Base-by-base conservation (phyloP, 2,888 invertebrate genomes). In the Dynastes hyllus region DNA sequence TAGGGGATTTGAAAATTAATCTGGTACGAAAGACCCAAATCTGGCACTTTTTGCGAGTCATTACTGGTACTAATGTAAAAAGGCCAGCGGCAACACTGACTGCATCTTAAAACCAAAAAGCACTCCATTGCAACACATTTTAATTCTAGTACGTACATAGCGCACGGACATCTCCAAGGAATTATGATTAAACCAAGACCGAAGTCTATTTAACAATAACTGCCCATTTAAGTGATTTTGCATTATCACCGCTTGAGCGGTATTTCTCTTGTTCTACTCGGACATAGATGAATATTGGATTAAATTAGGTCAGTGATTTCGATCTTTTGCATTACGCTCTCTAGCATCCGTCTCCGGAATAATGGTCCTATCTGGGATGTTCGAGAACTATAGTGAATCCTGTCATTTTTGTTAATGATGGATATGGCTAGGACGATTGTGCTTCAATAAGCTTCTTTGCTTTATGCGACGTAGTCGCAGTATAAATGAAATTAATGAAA, bases 291-390 rank as follows among this genome's bases (percentile, higher is more conserved):
- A 73, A 73, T 73, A 73, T 73, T 61, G 40, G 61, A 58, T 16
- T 37, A 73, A 73, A 73, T 73, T 58, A 40, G 73, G 73, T 73
- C 73, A 73, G 40, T 40, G 61, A 73, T 61, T 61, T 27, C 58
- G 27, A 61, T 37, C 58, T 37, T 61, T 16, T 27, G 58, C 73
- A 45, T 16, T 61, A 27, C 61, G 11, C 58, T 58, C 58, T 58
- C 73, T 61, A 29, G 2, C 22, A 11, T 73, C 40, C 73, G 27
- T 40, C 22, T 4, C 6, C 58, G 73, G 27, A 61, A 73, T 58
- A 73, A 73, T 73, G 61, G 40, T 9, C 13, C 16, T 40, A 37
- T 73, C n/a, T 13, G 16, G 22, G 37, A 40, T 29, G 27, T 58
- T 61, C 16, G 6, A 40, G 61, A 27, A 11, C 32, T 61, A 16